Evolutionary conservation across 1,140 invertebrate genomes (phyloP), one percentile per base, ranked within the genome.

Genomic region (Whitmania pigra): DNA sequence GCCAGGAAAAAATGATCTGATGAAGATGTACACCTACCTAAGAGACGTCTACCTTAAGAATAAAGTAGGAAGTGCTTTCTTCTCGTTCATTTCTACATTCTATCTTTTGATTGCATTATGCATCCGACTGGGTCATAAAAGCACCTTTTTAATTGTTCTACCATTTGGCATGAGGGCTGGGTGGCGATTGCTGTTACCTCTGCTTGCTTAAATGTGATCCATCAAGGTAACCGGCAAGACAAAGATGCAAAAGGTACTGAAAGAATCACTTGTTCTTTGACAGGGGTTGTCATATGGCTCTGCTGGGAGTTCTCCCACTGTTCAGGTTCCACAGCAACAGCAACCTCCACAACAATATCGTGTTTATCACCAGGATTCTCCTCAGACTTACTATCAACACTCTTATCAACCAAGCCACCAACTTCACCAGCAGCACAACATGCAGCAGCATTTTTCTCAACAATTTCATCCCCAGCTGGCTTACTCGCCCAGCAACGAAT

Each of bases 1-100:
- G 31, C 71, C 71, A n/a, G 53, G 54, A 6, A 57, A 71, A 55
- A 27, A 60, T 40, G 71, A 71, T 22, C 54, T 71, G n/a, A 53
- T 22, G 27, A 25, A 49, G 40, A 71, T 71, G 71, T 71, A 53
- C 31, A 63, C 22, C 13, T 71, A 53, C 54, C 40, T 71, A 18
- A 71, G 57, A 53, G 22, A 66, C 5, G 31, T 36, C 13, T 71
- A 71, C 54, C n/a, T 71, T 53, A 22, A 70, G 69, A 70, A 25
- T 20, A 25, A 53, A 17, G 43, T 7, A 25, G 27, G 43, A 49
- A 49, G 0, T 17, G 43, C 9, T 11, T 49, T 49, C 43, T 49
- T 49, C 43, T 49, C 15, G 15, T 49, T 17, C 5, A 49, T 17
- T 49, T 49, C 15, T 11, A 1, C 15, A 49, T 3, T 13, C 15